These are phyloP conservation scores for Antidorcas marsupialis DNA, from an alignment of 2,113 vertebrate species.

Conservation along the genomic window DNA sequence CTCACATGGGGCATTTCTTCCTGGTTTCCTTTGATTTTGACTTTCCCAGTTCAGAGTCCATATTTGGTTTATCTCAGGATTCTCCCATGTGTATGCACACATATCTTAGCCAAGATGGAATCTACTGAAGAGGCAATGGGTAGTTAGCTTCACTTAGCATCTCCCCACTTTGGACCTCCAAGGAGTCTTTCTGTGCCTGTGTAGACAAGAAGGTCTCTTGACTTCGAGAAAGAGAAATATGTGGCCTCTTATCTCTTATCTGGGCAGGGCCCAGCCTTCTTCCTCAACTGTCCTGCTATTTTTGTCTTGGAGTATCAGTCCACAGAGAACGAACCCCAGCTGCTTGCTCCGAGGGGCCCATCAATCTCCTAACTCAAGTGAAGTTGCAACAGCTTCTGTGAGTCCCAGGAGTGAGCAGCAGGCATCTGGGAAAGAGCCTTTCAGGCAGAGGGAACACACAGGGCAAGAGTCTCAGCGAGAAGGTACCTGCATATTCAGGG, in stretches of 20 bases:
- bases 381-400: not conserved
- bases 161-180: not conserved
- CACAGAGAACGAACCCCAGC: not conserved
- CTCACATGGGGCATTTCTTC: not conserved
- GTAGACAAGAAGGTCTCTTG: not conserved
- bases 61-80: not conserved
- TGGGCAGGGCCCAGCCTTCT: not conserved
- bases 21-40: not conserved
- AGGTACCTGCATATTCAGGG: not conserved
- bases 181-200: not conserved
- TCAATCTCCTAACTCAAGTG: not conserved
- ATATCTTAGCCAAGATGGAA: not conserved
- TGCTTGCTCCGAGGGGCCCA: not conserved
- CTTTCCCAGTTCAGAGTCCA: not conserved
- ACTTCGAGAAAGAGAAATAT: not conserved
- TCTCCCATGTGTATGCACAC: not conserved
- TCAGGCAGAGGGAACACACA: not conserved
- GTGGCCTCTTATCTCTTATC: not conserved
- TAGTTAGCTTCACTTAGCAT: not conserved
- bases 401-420: not conserved
- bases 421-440: not conserved
- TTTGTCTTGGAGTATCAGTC: not conserved
- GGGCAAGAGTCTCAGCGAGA: not conserved
- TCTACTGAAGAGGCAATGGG: not conserved
- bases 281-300: not conserved